Conservation (phyloP, 92 coral and sea anemone genomes). For the Porites evermanni region DNA sequence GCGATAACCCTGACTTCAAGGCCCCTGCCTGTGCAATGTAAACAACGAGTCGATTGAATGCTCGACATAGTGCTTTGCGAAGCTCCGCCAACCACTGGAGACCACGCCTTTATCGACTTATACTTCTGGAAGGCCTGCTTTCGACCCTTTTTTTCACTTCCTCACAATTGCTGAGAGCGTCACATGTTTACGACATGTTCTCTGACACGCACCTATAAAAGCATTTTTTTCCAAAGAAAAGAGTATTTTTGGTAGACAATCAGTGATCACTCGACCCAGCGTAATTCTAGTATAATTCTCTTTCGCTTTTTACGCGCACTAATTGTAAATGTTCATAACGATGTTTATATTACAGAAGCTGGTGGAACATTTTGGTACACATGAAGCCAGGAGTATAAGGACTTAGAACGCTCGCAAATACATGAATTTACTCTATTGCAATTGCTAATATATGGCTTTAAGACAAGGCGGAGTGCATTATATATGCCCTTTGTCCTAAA, state of each 20-base stretch:
- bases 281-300: not conserved
- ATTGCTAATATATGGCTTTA: no score
- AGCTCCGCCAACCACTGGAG: slow-evolving; percentile 8
- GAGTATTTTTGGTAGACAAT: no score
- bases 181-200: not conserved
- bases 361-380: slow-evolving; percentile 10
- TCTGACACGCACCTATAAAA: slow-evolving; percentile 5
- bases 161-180: not conserved
- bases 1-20: no score
- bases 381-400: slow-evolving; percentile 6
- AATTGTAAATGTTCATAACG: slow-evolving; percentile 12
- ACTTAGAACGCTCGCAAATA: not conserved
- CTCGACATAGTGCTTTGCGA: slow-evolving; percentile 8
- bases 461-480: no score
- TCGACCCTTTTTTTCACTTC: slow-evolving; percentile 1
- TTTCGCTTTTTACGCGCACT: slow-evolving; percentile 4
- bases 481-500: no score
- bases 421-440: not conserved
- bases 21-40: not conserved
- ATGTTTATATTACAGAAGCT: slow-evolving; percentile 2
- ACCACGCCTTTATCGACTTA: slow-evolving; percentile 7
- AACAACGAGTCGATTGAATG: slow-evolving; percentile 7
- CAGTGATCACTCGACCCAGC: not conserved
- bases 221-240: not conserved
- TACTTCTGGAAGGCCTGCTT: not conserved